Percentiles rank a stretch among this genome's conserved stretches.
These are phyloP conservation scores for Pachycephus smyrnensis DNA, from an alignment of 2,888 invertebrate species.

Conservation along the genomic window DNA sequence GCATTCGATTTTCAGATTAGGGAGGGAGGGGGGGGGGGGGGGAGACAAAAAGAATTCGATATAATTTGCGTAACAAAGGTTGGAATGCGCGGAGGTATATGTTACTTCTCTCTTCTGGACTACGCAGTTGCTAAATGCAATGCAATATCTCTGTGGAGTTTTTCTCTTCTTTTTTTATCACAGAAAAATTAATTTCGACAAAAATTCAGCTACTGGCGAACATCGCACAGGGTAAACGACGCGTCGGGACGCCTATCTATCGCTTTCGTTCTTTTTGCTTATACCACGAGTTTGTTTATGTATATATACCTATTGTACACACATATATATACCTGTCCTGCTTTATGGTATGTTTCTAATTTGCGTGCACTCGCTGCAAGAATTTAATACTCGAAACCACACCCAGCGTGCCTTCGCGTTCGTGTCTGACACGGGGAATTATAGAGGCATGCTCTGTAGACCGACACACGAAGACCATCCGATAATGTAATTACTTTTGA, in stretches of 20 bases:
- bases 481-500: conserved; percentile 55
- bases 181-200: neutral
- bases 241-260: conserved; percentile 13
- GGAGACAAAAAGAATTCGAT: neutral
- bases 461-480: conserved; percentile 20
- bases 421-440: conserved; percentile 3
- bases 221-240: neutral
- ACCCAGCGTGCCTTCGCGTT: conserved; percentile 23
- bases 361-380: conserved; percentile 46
- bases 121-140: neutral
- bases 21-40: too few relatives aligned
- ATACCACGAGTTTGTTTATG: neutral
- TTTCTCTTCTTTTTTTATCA: neutral
- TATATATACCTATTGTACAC: neutral
- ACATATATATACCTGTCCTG: neutral
- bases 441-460: neutral
- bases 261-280: conserved; percentile 29
- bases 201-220: neutral
- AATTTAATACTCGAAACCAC: conserved; percentile 56
- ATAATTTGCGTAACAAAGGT: neutral
- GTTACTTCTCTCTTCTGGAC: neutral
- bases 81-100: too few relatives aligned
- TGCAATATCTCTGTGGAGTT: neutral
- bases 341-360: conserved; percentile 45
- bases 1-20: neutral